These are phyloP conservation scores for Pseudococcus viburni DNA, from an alignment of 2,888 invertebrate species.

Conservation along the genomic window DNA sequence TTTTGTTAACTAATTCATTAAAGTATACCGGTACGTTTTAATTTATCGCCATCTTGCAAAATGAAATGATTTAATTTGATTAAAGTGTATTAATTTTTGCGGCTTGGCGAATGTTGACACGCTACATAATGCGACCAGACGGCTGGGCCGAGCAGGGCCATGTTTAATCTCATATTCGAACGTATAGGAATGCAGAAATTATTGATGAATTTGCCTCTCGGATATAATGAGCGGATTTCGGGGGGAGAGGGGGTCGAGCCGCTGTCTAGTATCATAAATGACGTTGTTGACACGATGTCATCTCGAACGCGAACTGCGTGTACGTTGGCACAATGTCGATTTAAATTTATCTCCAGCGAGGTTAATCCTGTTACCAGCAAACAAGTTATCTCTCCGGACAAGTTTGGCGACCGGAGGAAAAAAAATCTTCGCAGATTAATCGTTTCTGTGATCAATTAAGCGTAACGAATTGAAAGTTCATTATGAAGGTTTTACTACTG, in stretches of 20 bases:
- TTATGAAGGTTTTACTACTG: constrained; percentile 41
- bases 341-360: constrained; percentile 16
- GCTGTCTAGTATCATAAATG: constrained; percentile 38
- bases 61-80: constrained; percentile 41
- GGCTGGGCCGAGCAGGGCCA: background rate
- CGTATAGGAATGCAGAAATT: constrained; percentile 9
- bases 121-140: background rate
- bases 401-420: background rate
- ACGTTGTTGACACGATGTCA: constrained; percentile 46
- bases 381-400: constrained; percentile 51
- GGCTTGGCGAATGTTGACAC: constrained; percentile 13
- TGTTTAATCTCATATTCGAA: constrained; percentile 21
- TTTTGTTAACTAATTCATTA: constrained; percentile 56
- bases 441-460: constrained; percentile 56
- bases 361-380: constrained; percentile 19
- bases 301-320: background rate
- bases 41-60: constrained; percentile 51
- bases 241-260: background rate
- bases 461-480: constrained; percentile 53
- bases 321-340: constrained; percentile 20
- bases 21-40: constrained; percentile 38
- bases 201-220: constrained; percentile 33
- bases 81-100: constrained; percentile 29
- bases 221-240: background rate
- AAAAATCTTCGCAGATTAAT: constrained; percentile 28